Percentiles rank a stretch among this genome's conserved stretches.
Conservation (phyloP, 2,113 vertebrate species). For the Gobiocypris rarus region DNA sequence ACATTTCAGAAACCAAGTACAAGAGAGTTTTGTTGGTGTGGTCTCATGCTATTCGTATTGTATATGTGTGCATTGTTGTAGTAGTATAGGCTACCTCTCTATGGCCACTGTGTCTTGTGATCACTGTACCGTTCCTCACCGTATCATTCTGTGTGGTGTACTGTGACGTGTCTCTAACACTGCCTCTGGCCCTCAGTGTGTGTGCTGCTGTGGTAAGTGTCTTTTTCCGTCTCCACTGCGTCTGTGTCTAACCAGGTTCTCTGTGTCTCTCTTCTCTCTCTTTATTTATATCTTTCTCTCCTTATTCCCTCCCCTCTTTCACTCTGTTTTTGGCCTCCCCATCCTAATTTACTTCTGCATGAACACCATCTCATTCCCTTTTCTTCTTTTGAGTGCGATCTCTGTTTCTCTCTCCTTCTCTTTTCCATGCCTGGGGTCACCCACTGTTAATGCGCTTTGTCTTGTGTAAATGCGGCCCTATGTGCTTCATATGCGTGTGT, state of each 20-base stretch:
- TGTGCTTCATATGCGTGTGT: slow-evolving; percentile 23
- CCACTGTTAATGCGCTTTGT: neutral
- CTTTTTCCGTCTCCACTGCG: slow-evolving; percentile 69
- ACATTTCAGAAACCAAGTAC: neutral
- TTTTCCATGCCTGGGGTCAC: slow-evolving; percentile 6
- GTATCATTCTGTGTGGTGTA: slow-evolving; percentile 52
- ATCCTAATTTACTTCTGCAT: neutral
- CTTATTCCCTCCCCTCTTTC: slow-evolving; percentile 17
- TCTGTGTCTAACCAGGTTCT: slow-evolving; percentile 73
- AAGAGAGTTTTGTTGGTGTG: slow-evolving; percentile 24
- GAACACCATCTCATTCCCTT: slow-evolving; percentile 7
- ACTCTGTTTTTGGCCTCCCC: slow-evolving; percentile 40
- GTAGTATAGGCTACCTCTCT: neutral
- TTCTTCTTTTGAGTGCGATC: neutral
- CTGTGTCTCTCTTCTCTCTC: slow-evolving; percentile 56
- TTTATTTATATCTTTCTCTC: slow-evolving; percentile 25
- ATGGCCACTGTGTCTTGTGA: slow-evolving; percentile 38
- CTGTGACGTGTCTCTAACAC: slow-evolving; percentile 61
- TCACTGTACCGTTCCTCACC: slow-evolving; percentile 42
- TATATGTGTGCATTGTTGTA: slow-evolving; percentile 36
- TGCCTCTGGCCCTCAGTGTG: slow-evolving; percentile 68
- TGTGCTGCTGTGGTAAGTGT: slow-evolving; percentile 75
- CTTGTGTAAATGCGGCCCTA: slow-evolving; percentile 7
- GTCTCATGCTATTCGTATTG: slow-evolving; percentile 27
- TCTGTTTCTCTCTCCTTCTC: slow-evolving; percentile 4